Base-by-base conservation (phyloP, 2,113 vertebrate species). In the Etia nguti region DNA sequence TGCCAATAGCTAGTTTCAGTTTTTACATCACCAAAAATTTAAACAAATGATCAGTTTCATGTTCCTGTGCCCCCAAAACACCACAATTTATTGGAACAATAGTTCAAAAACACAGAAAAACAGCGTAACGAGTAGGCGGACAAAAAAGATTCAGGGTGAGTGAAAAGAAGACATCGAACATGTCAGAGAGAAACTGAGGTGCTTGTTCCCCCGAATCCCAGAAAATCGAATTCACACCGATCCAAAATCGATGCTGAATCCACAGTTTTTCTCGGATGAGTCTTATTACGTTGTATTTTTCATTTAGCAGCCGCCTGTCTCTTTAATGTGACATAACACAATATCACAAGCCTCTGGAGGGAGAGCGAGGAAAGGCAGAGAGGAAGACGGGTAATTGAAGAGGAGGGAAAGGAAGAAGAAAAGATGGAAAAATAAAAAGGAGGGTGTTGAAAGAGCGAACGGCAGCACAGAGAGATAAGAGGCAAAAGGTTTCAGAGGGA, bases 251-350 rank as follows among this genome's bases (percentile, higher is more conserved):
- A 88, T 57, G 38, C 18, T 2, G 16, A 65, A 36, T 81, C 87
- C 85, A 50, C 75, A 54, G 80, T 80, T 81, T 62, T 83, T 48
- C 59, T 52, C 29, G 4, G 38, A 83, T 68, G 62, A 62, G 46
- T 89, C 31, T 65, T 55, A 85, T 83, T 80, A 79, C 12, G 11
- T 62, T 8, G 57, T 62, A 34, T 83, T 82, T 91, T 68, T 87
- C 36, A 56, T 62, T 89, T 75, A 65, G 46, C 88, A 24, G 8
- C 1, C 15, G n/a, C 8, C 79, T 83, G 88, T 81, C 87, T 89
- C 89, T 90, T 92, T 90, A 92, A 89, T 75, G 41, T 80, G 84
- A 86, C 89, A 90, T 75, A 60, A 89, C 82, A 26, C 79, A 24
- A 70, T 79, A 60, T 29, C 38, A 81, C 26, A 10, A 56, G 1